Evolutionary conservation across 2,113 vertebrate species (phyloP), one percentile per base, ranked within the genome.

Genomic region (Mus pahari): DNA sequence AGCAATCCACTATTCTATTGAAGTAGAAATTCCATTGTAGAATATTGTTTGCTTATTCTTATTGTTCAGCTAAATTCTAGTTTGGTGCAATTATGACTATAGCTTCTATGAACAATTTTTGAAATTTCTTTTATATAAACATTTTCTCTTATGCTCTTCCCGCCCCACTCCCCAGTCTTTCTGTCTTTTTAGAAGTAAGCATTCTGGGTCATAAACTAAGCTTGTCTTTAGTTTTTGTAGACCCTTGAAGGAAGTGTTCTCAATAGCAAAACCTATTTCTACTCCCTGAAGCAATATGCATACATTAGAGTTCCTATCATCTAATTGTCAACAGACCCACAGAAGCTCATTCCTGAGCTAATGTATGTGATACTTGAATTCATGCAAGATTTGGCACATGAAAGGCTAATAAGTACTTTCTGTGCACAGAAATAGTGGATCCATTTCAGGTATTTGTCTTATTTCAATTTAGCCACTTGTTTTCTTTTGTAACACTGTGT

Each of bases 251-350:
- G 22, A 42, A 42, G 66, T 64, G 87, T 90, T 73, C 39, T 60
- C 70, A 96, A 53, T 87, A 33, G 20, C 8, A 92, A 31, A 82
- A 64, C 26, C n/a, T 82, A 20, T 83, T 87, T 90, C n/a, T 58
- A 16, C 48, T 66, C 3, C 17, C 13, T 3, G 7, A 48, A 83
- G 16, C 26, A 77, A 42, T 31, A 31, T 77, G 10, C 14, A 42
- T n/a, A 42, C 42, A 4, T 42, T 82, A 58, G 4, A 92, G 45
- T 26, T 60, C 48, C 58, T 82, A 20, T 82, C n/a, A 55, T 62
- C 5, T 81, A 45, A 78, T 24, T 86, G n/a, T 14, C 36, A 28
- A 53, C 26, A 62, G 14, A 87, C 48, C 1, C 0, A 7, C 26
- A 81, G 36, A 33, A 79, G 45, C 9, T 9, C 22, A 31, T 22